These are phyloP conservation scores for Drosophila mojavensis DNA, from an alignment of 1,140 invertebrate genomes.

Conservation along the genomic window DNA sequence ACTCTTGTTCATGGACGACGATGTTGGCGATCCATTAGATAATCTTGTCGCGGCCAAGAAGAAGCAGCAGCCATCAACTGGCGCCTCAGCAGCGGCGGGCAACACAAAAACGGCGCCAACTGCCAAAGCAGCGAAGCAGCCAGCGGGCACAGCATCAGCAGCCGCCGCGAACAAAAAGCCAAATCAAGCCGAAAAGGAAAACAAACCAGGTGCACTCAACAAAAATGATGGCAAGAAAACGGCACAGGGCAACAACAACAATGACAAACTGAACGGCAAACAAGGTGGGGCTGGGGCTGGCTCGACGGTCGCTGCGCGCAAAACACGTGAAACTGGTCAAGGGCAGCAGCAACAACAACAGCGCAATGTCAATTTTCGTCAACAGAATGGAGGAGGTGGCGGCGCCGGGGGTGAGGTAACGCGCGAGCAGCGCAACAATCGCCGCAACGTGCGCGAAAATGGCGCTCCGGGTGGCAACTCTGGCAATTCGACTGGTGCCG, in stretches of 20 bases:
- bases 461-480: conserved; percentile 85
- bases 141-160: conserved; percentile 35
- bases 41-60: conserved; percentile 93
- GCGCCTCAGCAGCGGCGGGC: conserved; percentile 77
- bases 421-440: conserved; percentile 90
- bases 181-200: conserved; percentile 91
- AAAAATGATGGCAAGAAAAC: conserved; percentile 75
- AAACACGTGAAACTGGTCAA: conserved; percentile 80
- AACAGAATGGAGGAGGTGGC: conserved; percentile 65
- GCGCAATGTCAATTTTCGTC: conserved; percentile 80
- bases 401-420: conserved; percentile 84
- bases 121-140: conserved; percentile 55
- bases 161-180: conserved; percentile 60
- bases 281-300: conserved; percentile 66
- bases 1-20: conserved; percentile 94
- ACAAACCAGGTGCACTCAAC: conserved; percentile 87
- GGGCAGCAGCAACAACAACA: conserved; percentile 65
- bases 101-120: conserved; percentile 84
- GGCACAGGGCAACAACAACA: conserved; percentile 36
- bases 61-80: conserved; percentile 84
- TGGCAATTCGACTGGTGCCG: conserved; percentile 82
- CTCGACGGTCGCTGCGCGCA: conserved; percentile 46
- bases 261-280: conserved; percentile 58
- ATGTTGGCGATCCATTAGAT: conserved; percentile 94
- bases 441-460: conserved; percentile 87